phyloP scores from a whole-genome alignment of 2,113 vertebrate genomes.

The Neogobius melanostomus region DNA sequence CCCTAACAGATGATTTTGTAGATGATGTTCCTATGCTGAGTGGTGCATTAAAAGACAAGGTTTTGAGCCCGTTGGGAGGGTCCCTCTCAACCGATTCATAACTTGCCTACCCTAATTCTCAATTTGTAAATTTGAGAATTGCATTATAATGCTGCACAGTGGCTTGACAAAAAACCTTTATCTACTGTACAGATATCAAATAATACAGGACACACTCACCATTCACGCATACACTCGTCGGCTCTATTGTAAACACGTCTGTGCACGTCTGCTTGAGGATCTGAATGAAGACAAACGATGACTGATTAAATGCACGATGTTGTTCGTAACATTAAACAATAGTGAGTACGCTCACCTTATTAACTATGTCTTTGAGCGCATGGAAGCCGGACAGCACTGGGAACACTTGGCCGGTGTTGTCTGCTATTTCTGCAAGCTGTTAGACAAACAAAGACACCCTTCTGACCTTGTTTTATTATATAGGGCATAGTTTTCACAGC shows the following conservation, averaged over 20 bases:
- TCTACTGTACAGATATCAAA: not conserved
- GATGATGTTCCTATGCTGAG: no score
- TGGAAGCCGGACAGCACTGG: conserved; percentile 93
- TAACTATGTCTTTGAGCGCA: conserved; percentile 89
- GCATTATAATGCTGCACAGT: no score
- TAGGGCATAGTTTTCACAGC: not conserved
- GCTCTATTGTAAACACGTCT: conserved; percentile 86
- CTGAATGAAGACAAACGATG: conserved; percentile 59
- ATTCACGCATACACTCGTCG: conserved; percentile 91
- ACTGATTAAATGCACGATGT: not conserved
- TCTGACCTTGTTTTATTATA: not conserved
- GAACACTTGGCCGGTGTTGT: conserved; percentile 89
- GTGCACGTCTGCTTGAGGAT: conserved; percentile 89
- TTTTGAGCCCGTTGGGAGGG: no score
- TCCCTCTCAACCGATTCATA: no score
- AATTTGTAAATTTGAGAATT: no score
- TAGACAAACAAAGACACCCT: conserved; percentile 2
- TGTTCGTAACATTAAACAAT: not conserved
- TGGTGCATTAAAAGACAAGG: no score
- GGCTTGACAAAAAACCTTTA: no score
- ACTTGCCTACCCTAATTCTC: no score
- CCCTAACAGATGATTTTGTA: no score
- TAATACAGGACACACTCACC: conserved; percentile 72
- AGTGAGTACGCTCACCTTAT: conserved; percentile 81
- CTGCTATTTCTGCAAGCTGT: conserved; percentile 91